Evolutionary conservation across 2,113 vertebrate species (phyloP).

Genomic region (Pica pica): DNA sequence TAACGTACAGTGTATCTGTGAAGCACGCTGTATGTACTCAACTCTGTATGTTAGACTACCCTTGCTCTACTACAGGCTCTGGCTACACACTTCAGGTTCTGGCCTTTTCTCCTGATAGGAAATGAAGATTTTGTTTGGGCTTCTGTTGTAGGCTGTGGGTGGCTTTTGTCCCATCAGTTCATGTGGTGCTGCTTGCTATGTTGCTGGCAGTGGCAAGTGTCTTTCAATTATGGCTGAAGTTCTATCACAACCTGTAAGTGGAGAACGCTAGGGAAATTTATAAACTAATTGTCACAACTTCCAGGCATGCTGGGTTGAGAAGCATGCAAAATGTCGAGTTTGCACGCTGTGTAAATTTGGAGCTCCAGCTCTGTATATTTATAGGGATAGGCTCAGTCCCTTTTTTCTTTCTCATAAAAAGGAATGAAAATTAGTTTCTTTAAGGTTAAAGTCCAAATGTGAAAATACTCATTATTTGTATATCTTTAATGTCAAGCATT

Average conservation of each 20-base stretch:
- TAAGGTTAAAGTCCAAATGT: neutral
- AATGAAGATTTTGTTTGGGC: neutral
- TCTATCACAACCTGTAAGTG: neutral
- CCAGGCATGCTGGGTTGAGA: neutral
- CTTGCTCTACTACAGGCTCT: neutral
- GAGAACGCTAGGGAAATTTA: neutral
- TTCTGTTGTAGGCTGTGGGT: neutral
- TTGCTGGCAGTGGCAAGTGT: conserved; percentile 1
- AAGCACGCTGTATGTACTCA: neutral
- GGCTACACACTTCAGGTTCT: neutral
- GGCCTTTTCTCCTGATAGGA: neutral
- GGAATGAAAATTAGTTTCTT: neutral
- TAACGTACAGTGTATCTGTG: neutral
- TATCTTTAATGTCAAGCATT: neutral
- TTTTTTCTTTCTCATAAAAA: neutral
- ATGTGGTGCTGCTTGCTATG: neutral
- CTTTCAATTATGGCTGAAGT: conserved; percentile 16
- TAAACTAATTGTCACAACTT: neutral
- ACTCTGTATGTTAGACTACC: neutral
- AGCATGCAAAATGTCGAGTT: neutral
- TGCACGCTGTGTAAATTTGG: neutral
- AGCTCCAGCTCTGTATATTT: neutral
- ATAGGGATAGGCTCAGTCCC: neutral
- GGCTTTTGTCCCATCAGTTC: fast-evolving
- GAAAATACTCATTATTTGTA: neutral